Conservation (phyloP, 2,113 vertebrate genomes). For the Irena cyanogastra region DNA sequence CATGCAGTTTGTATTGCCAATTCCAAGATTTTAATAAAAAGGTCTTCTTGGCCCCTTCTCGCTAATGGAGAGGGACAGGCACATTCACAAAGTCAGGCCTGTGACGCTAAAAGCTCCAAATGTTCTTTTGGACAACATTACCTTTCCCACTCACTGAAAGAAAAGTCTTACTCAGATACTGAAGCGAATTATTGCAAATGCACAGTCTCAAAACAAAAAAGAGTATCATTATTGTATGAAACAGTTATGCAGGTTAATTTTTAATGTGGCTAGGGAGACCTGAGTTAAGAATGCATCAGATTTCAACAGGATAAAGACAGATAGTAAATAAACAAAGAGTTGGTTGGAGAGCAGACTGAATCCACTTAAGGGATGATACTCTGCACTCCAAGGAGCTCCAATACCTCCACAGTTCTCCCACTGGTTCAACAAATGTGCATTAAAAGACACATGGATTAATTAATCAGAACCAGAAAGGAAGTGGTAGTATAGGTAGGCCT, state of each 20-base stretch:
- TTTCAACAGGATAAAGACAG: neutral
- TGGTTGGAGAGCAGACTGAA: neutral
- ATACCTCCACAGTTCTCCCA: neutral
- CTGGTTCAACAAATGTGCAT: neutral
- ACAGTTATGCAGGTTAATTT: neutral
- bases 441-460: neutral
- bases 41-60: neutral
- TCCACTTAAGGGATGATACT: fast-evolving
- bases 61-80: neutral
- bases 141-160: neutral
- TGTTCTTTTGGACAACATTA: neutral
- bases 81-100: neutral
- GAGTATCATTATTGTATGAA: neutral
- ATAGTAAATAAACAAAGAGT: neutral
- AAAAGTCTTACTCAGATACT: neutral
- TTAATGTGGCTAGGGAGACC: neutral
- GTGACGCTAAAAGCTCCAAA: neutral
- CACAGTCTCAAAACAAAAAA: neutral
- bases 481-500: neutral
- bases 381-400: neutral
- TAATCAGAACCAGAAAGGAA: neutral
- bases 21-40: neutral
- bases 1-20: neutral
- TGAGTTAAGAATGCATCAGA: neutral
- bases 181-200: neutral